These are phyloP conservation scores for Agriopis aurantiaria DNA, from an alignment of 2,888 invertebrate genomes.

Conservation along the genomic window DNA sequence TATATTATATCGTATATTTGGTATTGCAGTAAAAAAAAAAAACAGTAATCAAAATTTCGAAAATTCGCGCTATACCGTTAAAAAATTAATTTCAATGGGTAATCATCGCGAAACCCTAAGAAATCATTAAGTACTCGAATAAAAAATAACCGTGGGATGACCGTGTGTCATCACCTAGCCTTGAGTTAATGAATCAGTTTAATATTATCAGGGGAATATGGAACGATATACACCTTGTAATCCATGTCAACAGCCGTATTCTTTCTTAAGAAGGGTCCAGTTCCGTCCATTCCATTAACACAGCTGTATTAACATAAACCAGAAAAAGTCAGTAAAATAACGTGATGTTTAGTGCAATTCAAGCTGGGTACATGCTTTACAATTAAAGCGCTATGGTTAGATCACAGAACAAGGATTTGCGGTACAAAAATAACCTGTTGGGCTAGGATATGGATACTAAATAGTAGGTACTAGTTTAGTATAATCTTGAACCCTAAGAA, in stretches of 20 bases:
- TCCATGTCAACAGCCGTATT: slow-evolving; percentile 63
- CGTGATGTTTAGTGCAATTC: background rate
- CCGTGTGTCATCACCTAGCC: background rate
- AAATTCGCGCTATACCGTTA: too few relatives aligned
- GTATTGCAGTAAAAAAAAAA: too few relatives aligned
- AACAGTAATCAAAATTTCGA: too few relatives aligned
- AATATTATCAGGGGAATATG: slow-evolving; percentile 19
- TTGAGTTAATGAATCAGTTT: background rate
- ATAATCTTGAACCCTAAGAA: background rate
- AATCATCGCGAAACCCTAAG: too few relatives aligned
- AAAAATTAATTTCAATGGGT: too few relatives aligned
- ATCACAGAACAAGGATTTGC: background rate
- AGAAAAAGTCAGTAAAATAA: slow-evolving; percentile 41
- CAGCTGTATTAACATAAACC: slow-evolving; percentile 68
- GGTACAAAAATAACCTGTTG: background rate
- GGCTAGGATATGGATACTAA: too few relatives aligned
- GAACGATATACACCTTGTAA: slow-evolving; percentile 72
- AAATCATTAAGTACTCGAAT: background rate
- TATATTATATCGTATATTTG: too few relatives aligned
- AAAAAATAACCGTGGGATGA: background rate
- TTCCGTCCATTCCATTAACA: slow-evolving; percentile 51
- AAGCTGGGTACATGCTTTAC: background rate
- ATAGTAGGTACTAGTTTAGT: too few relatives aligned
- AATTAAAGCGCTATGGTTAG: background rate
- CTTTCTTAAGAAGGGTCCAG: slow-evolving; percentile 64